Percentiles rank a stretch among this genome's conserved stretches.
Conservation (phyloP, 2,113 vertebrate genomes). For the Eublepharis macularius region DNA sequence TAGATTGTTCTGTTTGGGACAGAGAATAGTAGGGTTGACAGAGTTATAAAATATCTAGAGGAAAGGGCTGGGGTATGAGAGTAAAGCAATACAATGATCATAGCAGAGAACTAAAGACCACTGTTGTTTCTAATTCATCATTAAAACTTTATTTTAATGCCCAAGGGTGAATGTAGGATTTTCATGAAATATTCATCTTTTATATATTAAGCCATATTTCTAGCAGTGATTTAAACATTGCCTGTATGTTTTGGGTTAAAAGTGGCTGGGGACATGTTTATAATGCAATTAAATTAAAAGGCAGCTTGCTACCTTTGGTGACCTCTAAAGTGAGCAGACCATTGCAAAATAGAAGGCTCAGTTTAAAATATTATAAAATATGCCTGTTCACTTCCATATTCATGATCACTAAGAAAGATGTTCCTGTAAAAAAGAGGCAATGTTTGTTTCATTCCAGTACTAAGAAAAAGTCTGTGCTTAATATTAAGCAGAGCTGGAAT, state of each 20-base stretch:
- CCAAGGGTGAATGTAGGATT: slow-evolving; percentile 52
- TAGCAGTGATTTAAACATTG: slow-evolving; percentile 54
- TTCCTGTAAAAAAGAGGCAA: slow-evolving; percentile 26
- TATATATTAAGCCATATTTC: slow-evolving; percentile 50
- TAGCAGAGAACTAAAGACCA: slow-evolving; percentile 12
- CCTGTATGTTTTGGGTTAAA: slow-evolving; percentile 44
- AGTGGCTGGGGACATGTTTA: slow-evolving; percentile 62
- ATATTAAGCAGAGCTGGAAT: neutral
- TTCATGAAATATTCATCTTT: slow-evolving; percentile 65
- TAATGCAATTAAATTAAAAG: slow-evolving; percentile 61
- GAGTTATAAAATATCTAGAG: slow-evolving; percentile 10
- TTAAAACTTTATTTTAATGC: slow-evolving; percentile 56
- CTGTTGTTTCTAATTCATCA: slow-evolving; percentile 36
- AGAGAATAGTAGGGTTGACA: neutral
- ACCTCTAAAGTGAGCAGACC: slow-evolving; percentile 52
- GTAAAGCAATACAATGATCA: neutral
- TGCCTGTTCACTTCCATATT: slow-evolving; percentile 23
- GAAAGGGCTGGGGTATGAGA: slow-evolving; percentile 12
- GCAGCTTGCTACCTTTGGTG: slow-evolving; percentile 48
- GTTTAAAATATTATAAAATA: slow-evolving; percentile 28
- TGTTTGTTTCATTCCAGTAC: neutral
- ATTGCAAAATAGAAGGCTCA: slow-evolving; percentile 20
- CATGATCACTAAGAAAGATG: slow-evolving; percentile 45
- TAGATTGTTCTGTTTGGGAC: neutral
- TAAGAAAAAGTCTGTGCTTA: neutral